Evolutionary conservation across 23 tunicate species (phyloP), one percentile per base, ranked within the genome.

Genomic region (Styela clava): DNA sequence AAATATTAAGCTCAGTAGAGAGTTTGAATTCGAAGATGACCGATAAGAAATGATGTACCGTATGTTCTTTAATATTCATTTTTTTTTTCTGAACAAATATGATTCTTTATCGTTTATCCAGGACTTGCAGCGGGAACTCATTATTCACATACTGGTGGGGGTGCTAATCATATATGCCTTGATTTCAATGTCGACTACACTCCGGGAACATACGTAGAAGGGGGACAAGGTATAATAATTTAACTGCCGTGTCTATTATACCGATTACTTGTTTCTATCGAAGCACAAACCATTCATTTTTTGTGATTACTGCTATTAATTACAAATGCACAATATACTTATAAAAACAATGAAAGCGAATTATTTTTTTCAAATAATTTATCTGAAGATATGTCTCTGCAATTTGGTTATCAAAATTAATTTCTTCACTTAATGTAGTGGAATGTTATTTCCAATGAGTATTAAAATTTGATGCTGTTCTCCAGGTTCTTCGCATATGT

Each of bases 111-210:
- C 12, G 56, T 5, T 44, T 44, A 5, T 44, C 9, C 44, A 82
- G 85, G 85, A 51, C 27, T 67, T 23, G 79, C 85, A 27, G 85
- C 78, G 0, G 79, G 78, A 16, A 65, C 79, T 22, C 56, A 82
- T 71, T 52, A 34, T n/a, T 30, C 67, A 70, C 85, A 82, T 62
- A 52, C 62, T 37, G 85, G 85, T 62, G 85, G 79, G 12, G 85
- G 85, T 16, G 34, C 85, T 23, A 69, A 82, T 68, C 70, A 35
- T n/a, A 34, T 82, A 2, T 82, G 85, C 35, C 78, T 80, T 16
- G 36, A 27, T 34, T 80, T 31, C 61, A 80, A 80, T 3, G 84
- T 80, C 3, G 56, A 35, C 7, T 80, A 80, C 35, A 56, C 25
- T 35, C 37, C 72, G 12, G 84, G 84, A 68, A 80, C 30, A 34